Base-by-base conservation (phyloP, 1,140 invertebrate genomes). In the Bombus confusus region DNA sequence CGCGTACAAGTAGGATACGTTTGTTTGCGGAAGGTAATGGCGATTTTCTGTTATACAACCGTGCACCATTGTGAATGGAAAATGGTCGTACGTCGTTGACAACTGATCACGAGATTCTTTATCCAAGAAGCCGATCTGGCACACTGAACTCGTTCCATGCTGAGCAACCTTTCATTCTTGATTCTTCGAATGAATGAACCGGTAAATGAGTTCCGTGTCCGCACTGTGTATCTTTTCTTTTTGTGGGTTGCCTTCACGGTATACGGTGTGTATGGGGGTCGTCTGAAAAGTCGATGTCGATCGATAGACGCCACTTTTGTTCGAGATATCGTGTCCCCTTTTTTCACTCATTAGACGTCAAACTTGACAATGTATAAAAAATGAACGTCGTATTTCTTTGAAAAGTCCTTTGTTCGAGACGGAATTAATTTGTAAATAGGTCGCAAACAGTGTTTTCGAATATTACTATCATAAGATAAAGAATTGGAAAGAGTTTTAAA, bases 121-220 rank as follows among this genome's bases (percentile, higher is more conserved):
- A 89, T 83, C 88, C 79, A 47, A 78, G 87, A 71, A 41, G 62
- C 39, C 83, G 69, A 89, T 88, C 83, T 69, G 43, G 78, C 74
- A 82, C 87, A 76, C 77, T 82, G 64, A 75, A 74, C 83, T 62
- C 88, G 80, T 81, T 80, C 37, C 68, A 13, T 59, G 43, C 79
- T 28, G 77, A 52, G 79, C 80, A 86, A 89, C 83, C 83, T 89
- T 86, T 86, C 87, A 85, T 76, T 89, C 83, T 89, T 88, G 87
- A 80, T 69, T 82, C 59, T 31, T 52, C 69, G 83, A 89, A 81
- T 86, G 87, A 89, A 89, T 86, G 86, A 89, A 88, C 83, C 84
- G 78, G 83, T 89, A 89, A 89, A 89, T 88, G 87, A 88, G 87
- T 85, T 75, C 83, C 87, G 68, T 74, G 87, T 85, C 77, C 71